These are phyloP conservation scores for Periphyllus acericola DNA, from an alignment of 2,888 invertebrate species.

Conservation along the genomic window DNA sequence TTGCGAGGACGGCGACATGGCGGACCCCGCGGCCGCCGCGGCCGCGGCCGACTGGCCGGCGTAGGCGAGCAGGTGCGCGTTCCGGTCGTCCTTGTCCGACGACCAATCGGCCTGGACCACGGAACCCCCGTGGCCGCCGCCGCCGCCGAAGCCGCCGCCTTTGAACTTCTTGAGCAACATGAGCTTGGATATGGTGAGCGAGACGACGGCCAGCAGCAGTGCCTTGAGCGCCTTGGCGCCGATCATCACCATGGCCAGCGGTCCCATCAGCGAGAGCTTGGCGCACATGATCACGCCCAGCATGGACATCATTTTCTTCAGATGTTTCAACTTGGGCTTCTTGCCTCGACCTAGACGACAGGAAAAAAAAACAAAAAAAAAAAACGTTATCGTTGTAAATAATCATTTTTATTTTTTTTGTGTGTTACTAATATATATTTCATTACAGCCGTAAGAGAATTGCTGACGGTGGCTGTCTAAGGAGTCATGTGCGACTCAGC, in stretches of 20 bases:
- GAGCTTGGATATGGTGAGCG: constrained; percentile 64
- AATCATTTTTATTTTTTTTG: too few relatives aligned
- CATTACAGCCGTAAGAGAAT: too few relatives aligned
- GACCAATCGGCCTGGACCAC: constrained; percentile 45
- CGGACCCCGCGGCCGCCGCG: background rate
- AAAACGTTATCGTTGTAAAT: too few relatives aligned
- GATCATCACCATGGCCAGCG: constrained; percentile 64
- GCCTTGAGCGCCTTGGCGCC: constrained; percentile 64
- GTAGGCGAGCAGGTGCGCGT: constrained; percentile 49
- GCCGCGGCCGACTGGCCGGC: constrained; percentile 9
- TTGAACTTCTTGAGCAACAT: constrained; percentile 65
- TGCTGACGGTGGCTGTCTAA: too few relatives aligned
- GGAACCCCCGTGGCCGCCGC: background rate
- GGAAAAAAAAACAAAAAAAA: background rate
- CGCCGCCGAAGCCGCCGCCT: constrained; percentile 23
- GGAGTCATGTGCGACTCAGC: too few relatives aligned
- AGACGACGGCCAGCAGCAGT: constrained; percentile 63
- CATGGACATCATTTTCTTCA: constrained; percentile 65
- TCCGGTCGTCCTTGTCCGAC: constrained; percentile 49
- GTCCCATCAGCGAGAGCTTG: constrained; percentile 64
- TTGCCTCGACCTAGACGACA: constrained; percentile 63
- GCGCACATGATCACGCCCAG: constrained; percentile 65
- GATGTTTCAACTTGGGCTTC: constrained; percentile 64
- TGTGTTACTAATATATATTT: too few relatives aligned
- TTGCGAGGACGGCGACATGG: constrained; percentile 13